A percentile compares a stretch with the other conserved stretches of the same genome.
phyloP scores from a whole-genome alignment of 2,888 invertebrate species.

The Linnaemya vulpina region DNA sequence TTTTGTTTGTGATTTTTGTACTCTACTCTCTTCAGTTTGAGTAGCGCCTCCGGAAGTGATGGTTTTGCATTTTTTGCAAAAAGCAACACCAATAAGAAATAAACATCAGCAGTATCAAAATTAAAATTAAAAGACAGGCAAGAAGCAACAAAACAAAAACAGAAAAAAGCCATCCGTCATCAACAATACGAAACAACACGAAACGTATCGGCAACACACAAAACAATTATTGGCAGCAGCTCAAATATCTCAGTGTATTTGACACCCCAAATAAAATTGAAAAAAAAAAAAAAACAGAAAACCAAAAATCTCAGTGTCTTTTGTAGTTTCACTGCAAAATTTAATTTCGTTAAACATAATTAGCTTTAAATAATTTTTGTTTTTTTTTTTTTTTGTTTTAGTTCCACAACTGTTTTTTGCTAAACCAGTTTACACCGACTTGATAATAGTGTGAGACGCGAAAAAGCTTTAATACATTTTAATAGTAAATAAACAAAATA shows the following conservation, averaged over 20 bases:
- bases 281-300: background rate
- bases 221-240: slow-evolving; percentile 4
- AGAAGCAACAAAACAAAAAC: slow-evolving; percentile 12
- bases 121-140: slow-evolving; percentile 5
- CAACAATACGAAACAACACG: background rate
- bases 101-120: slow-evolving; percentile 40
- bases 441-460: slow-evolving; percentile 35
- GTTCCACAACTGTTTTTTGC: slow-evolving; percentile 34
- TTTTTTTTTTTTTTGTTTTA: slow-evolving; percentile 5
- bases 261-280: background rate
- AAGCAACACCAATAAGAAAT: slow-evolving; percentile 49
- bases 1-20: slow-evolving; percentile 66
- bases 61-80: slow-evolving; percentile 76
- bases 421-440: slow-evolving; percentile 30
- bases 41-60: slow-evolving; percentile 83
- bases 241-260: slow-evolving; percentile 45
- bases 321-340: slow-evolving; percentile 10
- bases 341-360: slow-evolving; percentile 54
- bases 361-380: slow-evolving; percentile 38
- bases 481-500: slow-evolving; percentile 36
- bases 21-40: slow-evolving; percentile 79
- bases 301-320: slow-evolving; percentile 32
- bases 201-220: background rate
- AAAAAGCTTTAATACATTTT: slow-evolving; percentile 38
- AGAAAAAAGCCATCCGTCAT: background rate